phyloP scores from a whole-genome alignment of 2,797 vertebrate genomes.

The Pelochelys cantorii region DNA sequence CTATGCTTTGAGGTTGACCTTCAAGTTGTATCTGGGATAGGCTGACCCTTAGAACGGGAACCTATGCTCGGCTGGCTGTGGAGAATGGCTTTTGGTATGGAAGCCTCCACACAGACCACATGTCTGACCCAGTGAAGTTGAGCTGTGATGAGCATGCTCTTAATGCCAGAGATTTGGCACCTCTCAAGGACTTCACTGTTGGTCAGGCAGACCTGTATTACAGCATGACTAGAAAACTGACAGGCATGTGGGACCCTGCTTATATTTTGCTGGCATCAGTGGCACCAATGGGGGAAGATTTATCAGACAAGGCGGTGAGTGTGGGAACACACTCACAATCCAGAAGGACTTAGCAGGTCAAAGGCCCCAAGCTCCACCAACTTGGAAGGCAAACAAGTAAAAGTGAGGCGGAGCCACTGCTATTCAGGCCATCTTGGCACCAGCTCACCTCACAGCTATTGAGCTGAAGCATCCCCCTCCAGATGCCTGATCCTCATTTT shows the following conservation, averaged over 20 bases:
- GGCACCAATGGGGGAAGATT: not conserved
- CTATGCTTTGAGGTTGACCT: not conserved
- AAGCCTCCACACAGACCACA: not conserved
- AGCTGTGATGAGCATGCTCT: not conserved
- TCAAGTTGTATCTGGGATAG: not conserved
- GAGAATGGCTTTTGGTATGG: not conserved
- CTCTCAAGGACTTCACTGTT: not conserved
- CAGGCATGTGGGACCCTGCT: not conserved
- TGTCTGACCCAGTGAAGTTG: not conserved
- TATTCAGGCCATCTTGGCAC: conserved; percentile 28
- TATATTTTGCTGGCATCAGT: conserved; percentile 8
- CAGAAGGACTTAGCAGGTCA: conserved; percentile 5
- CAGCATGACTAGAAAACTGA: not conserved
- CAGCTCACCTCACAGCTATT: not conserved
- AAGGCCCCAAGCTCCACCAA: conserved; percentile 5
- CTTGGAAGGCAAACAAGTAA: conserved; percentile 6
- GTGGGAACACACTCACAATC: conserved; percentile 22
- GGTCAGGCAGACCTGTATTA: not conserved
- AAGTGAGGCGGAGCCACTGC: not conserved
- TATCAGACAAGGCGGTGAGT: not conserved
- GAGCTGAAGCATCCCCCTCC: not conserved
- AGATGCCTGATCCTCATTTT: not conserved
- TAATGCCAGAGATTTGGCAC: not conserved
- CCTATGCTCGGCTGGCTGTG: not conserved
- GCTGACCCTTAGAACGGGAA: not conserved